Conservation (phyloP, 2,113 vertebrate genomes). For the Aphyosemion australe region DNA sequence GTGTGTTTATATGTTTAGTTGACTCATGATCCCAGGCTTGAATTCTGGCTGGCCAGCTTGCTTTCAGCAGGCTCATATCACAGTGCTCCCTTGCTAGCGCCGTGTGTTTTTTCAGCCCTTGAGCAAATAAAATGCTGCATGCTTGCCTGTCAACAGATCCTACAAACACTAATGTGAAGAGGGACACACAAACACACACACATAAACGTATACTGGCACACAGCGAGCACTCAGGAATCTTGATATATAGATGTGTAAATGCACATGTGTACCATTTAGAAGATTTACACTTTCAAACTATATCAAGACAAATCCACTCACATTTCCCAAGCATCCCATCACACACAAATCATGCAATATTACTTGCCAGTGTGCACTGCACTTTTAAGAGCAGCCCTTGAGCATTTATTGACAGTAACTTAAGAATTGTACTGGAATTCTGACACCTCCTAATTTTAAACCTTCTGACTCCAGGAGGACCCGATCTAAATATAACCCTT, state of each 20-base stretch:
- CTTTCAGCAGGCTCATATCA: slow-evolving; percentile 70
- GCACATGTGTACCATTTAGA: slow-evolving; percentile 29
- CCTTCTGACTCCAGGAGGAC: slow-evolving; percentile 75
- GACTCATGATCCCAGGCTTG: slow-evolving; percentile 41
- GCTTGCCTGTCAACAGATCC: slow-evolving; percentile 76
- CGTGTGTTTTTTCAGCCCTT: slow-evolving; percentile 67
- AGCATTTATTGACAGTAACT: slow-evolving; percentile 78
- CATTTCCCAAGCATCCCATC: slow-evolving; percentile 48
- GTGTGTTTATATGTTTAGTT: slow-evolving; percentile 38
- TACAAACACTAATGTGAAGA: slow-evolving; percentile 66
- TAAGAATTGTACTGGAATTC: slow-evolving; percentile 79
- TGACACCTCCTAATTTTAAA: slow-evolving; percentile 83
- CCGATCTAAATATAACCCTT: slow-evolving; percentile 75
- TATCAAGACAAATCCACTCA: slow-evolving; percentile 35
- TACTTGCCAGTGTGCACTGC: slow-evolving; percentile 33
- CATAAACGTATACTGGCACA: slow-evolving; percentile 24
- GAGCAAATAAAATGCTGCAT: slow-evolving; percentile 73
- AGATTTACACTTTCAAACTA: slow-evolving; percentile 65
- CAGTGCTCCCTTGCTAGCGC: slow-evolving; percentile 51
- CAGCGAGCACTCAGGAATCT: slow-evolving; percentile 27
- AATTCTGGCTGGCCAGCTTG: slow-evolving; percentile 50
- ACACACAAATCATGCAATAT: slow-evolving; percentile 32
- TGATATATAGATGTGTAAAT: slow-evolving; percentile 49
- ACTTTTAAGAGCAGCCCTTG: slow-evolving; percentile 72
- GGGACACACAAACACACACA: slow-evolving; percentile 49